These are phyloP conservation scores for Xenopus borealis DNA, from an alignment of 2,113 vertebrate genomes.

Conservation along the genomic window DNA sequence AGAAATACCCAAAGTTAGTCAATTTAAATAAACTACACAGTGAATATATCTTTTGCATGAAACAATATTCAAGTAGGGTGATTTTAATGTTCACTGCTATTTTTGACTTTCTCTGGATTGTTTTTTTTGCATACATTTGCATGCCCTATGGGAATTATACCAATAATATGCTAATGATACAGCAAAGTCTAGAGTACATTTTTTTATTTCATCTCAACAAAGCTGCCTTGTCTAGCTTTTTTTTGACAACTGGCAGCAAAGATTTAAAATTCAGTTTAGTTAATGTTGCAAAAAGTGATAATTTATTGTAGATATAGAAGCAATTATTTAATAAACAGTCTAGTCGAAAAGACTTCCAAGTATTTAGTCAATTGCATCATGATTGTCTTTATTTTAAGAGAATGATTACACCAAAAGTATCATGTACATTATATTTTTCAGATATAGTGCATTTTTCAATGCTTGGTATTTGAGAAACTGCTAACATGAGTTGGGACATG, in stretches of 20 bases:
- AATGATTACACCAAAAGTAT: too few relatives aligned
- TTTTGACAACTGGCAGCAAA: constrained; percentile 18
- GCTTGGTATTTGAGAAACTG: too few relatives aligned
- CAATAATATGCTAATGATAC: constrained; percentile 95
- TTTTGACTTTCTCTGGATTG: constrained; percentile 97
- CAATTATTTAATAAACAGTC: constrained; percentile 1
- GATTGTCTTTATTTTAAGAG: too few relatives aligned
- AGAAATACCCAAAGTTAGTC: constrained; percentile 49
- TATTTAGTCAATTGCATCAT: not conserved
- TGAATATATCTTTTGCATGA: constrained; percentile 77
- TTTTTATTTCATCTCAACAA: constrained; percentile 49
- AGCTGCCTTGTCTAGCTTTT: constrained; percentile 49
- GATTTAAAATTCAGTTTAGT: not conserved
- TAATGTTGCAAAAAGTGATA: constrained; percentile 33
- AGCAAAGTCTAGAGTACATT: constrained; percentile 71
- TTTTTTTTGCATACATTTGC: constrained; percentile 99
- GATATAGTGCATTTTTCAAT: too few relatives aligned
- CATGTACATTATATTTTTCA: too few relatives aligned
- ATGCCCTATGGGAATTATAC: constrained; percentile 98
- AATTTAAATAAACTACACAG: constrained; percentile 72
- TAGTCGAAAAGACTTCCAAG: not conserved
- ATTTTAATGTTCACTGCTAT: constrained; percentile 97
- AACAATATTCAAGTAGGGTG: constrained; percentile 84
- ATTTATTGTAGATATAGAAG: constrained; percentile 28
- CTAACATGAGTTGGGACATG: too few relatives aligned